Conservation (phyloP, 2,113 vertebrate species). For the Anoura caudifer region DNA sequence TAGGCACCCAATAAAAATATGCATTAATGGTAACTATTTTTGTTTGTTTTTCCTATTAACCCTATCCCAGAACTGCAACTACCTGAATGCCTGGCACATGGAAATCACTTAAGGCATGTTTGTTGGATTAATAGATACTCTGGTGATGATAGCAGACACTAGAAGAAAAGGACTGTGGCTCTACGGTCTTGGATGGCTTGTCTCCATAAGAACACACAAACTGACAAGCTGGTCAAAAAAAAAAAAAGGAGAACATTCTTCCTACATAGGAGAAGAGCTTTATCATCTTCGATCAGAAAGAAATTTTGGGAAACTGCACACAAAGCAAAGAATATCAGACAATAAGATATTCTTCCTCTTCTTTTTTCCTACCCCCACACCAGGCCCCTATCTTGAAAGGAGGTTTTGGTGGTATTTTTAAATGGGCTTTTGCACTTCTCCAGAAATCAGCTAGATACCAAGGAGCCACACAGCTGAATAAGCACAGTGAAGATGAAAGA, state of each 20-base stretch:
- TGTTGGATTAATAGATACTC: background rate
- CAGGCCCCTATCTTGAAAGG: slow-evolving; percentile 5
- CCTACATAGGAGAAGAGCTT: background rate
- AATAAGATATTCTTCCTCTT: background rate
- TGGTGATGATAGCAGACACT: background rate
- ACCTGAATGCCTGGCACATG: background rate
- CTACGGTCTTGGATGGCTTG: background rate
- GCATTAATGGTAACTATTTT: background rate
- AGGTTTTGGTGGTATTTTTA: slow-evolving; percentile 37
- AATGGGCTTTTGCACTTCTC: slow-evolving; percentile 23
- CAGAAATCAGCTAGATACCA: slow-evolving; percentile 37
- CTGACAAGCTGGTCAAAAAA: background rate
- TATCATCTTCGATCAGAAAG: slow-evolving; percentile 53
- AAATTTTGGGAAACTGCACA: background rate
- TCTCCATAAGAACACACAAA: background rate
- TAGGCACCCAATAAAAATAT: background rate
- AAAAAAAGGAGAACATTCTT: background rate
- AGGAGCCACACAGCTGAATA: slow-evolving; percentile 54
- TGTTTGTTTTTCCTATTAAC: background rate
- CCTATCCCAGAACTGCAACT: background rate
- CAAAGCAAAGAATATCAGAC: slow-evolving; percentile 43
- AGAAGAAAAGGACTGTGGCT: background rate
- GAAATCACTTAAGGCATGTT: background rate
- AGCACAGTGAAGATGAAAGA: slow-evolving; percentile 64
- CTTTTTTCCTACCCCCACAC: background rate